Evolutionary conservation across 2,797 vertebrate genomes (phyloP).

Genomic region (Odontamblyopus rebecca): DNA sequence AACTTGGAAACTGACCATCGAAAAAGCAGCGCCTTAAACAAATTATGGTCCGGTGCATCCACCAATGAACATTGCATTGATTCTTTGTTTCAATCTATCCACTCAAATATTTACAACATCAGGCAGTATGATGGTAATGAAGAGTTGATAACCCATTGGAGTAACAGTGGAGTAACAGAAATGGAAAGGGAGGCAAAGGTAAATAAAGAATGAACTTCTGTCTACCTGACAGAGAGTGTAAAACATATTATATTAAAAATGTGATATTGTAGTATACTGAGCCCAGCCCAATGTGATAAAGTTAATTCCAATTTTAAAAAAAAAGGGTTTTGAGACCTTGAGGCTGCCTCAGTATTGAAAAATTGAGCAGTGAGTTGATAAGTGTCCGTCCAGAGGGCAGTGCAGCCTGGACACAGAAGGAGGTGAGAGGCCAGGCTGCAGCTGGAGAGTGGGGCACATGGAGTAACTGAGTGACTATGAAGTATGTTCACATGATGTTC

Average conservation of each 20-base stretch:
- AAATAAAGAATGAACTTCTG: neutral
- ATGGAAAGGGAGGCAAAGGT: neutral
- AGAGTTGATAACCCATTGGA: neutral
- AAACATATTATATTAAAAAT: neutral
- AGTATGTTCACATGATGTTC: neutral
- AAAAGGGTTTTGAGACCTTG: neutral
- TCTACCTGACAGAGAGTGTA: neutral
- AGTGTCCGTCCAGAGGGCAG: neutral
- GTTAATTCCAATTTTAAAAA: neutral
- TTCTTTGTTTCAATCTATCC: neutral
- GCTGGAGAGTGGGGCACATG: neutral
- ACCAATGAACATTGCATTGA: neutral
- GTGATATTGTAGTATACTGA: neutral
- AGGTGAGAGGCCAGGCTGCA: slow-evolving; percentile 1
- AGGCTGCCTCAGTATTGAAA: neutral
- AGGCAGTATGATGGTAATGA: neutral
- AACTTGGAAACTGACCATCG: neutral
- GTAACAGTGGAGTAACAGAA: neutral
- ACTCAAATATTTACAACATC: neutral
- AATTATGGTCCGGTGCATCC: neutral
- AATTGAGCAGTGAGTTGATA: neutral
- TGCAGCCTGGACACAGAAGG: neutral
- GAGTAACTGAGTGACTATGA: neutral
- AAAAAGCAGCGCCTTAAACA: neutral
- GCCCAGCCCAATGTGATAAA: neutral